Evolutionary conservation across 2,888 invertebrate species (phyloP).

Genomic region (Smittia aterrima): DNA sequence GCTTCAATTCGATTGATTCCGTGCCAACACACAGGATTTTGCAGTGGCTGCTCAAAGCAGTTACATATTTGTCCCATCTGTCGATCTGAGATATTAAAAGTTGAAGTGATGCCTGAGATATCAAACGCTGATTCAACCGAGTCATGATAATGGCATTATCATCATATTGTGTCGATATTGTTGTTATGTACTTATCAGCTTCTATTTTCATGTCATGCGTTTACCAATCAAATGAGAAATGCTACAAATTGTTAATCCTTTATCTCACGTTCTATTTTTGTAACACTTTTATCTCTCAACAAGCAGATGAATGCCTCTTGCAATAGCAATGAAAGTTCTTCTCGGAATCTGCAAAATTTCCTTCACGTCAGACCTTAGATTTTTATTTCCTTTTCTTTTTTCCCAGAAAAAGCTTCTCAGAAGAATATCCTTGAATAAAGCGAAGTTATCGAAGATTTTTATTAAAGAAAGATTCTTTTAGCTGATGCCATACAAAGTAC

Average conservation of each 20-base stretch:
- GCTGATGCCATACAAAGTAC: not conserved
- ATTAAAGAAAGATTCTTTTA: not conserved
- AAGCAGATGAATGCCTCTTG: not conserved
- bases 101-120: not conserved
- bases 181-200: slow-evolving; percentile 1
- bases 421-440: not conserved
- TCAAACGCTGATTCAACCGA: not conserved
- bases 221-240: not conserved
- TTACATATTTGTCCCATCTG: slow-evolving; percentile 86
- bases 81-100: slow-evolving; percentile 54
- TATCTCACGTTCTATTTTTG: not conserved
- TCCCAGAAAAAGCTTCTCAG: not conserved
- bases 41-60: slow-evolving; percentile 72
- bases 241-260: not conserved
- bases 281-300: not conserved
- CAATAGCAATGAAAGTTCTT: not conserved
- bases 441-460: not conserved
- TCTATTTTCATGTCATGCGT: not conserved
- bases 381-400: not conserved
- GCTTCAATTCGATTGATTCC: slow-evolving; percentile 74
- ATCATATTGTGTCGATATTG: not conserved
- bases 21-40: slow-evolving; percentile 87
- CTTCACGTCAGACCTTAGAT: not conserved
- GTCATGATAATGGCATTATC: slow-evolving; percentile 28
- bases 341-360: not conserved